Evolutionary conservation across 2,888 invertebrate genomes (phyloP).

Genomic region (Cistogaster globosa): DNA sequence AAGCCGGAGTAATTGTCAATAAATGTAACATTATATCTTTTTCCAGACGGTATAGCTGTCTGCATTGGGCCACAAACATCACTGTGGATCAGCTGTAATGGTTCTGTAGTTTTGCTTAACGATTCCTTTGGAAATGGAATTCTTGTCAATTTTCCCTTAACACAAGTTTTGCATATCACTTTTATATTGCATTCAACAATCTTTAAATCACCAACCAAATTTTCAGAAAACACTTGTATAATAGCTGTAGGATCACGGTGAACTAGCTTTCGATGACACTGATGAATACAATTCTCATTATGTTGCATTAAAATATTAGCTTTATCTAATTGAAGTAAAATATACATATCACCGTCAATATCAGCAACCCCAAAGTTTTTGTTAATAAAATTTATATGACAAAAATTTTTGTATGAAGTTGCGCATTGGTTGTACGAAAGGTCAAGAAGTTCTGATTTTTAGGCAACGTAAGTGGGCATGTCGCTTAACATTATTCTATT

Average conservation of each 20-base stretch:
- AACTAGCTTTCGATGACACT: slow-evolving; percentile 38
- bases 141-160: slow-evolving; percentile 39
- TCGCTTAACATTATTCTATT: too few species aligned
- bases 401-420: slow-evolving; percentile 32
- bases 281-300: slow-evolving; percentile 39
- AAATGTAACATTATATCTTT: slow-evolving; percentile 65
- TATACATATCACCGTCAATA: slow-evolving; percentile 22
- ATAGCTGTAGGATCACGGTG: slow-evolving; percentile 35
- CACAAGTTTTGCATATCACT: slow-evolving; percentile 36
- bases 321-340: slow-evolving; percentile 26
- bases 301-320: slow-evolving; percentile 12
- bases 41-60: slow-evolving; percentile 24
- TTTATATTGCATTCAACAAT: slow-evolving; percentile 26
- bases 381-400: slow-evolving; percentile 48
- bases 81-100: slow-evolving; percentile 71
- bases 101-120: slow-evolving; percentile 65
- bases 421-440: too few species aligned
- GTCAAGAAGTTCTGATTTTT: too few species aligned
- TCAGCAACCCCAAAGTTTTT: slow-evolving; percentile 50
- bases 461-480: too few species aligned
- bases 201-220: too few species aligned
- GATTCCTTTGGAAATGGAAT: slow-evolving; percentile 48
- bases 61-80: slow-evolving; percentile 68
- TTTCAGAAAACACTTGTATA: not conserved
- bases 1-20: slow-evolving; percentile 78